phyloP scores from a whole-genome alignment of 1,140 invertebrate genomes.

The Sarcophaga bullata region DNA sequence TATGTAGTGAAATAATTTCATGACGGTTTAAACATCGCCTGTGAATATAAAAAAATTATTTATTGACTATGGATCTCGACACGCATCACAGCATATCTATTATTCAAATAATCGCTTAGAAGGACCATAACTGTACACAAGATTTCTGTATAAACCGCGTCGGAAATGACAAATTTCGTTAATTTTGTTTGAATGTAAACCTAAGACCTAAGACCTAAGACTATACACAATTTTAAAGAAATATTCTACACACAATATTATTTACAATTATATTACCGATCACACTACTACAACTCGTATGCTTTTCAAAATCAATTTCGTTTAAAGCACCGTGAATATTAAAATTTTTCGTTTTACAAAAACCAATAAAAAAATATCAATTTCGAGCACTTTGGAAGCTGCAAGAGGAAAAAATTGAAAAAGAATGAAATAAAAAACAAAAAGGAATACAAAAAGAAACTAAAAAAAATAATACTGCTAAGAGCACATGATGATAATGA shows the following conservation, averaged over 20 bases:
- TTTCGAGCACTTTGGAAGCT: no score
- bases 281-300: background rate
- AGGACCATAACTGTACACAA: no score
- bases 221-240: background rate
- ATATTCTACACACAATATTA: background rate
- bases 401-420: no score
- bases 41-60: no score
- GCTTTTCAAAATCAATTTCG: background rate
- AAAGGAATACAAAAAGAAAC: background rate
- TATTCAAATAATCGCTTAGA: no score
- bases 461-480: constrained; percentile 45
- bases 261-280: background rate
- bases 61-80: no score
- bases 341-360: background rate
- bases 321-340: background rate
- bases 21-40: no score
- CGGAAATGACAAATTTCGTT: background rate
- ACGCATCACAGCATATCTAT: no score
- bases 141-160: no score
- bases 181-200: background rate
- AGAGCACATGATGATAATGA: constrained; percentile 43
- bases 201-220: background rate
- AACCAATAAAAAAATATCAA: background rate
- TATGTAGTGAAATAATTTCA: no score
- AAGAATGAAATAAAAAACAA: no score